Evolutionary conservation across 2,797 vertebrate genomes (phyloP).

Genomic region (Phyllotis vaccarum): DNA sequence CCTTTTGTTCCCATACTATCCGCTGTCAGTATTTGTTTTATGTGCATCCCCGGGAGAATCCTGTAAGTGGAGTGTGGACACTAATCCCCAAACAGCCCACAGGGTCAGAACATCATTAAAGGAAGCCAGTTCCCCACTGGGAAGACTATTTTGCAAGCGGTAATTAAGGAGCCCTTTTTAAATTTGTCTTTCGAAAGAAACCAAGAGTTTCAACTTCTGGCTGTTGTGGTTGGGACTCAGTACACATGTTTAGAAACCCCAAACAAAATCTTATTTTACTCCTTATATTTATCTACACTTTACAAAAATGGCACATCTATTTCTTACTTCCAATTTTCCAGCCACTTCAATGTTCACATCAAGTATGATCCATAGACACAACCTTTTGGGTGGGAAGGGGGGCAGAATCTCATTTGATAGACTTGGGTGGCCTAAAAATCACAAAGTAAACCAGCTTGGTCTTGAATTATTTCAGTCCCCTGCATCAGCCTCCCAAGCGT

Average conservation of each 20-base stretch:
- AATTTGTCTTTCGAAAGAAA: neutral
- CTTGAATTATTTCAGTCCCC: neutral
- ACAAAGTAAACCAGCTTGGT: neutral
- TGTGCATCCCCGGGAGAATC: neutral
- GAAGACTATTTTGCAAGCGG: constrained; percentile 1
- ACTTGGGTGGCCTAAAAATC: neutral
- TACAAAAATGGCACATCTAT: neutral
- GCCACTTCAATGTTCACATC: neutral
- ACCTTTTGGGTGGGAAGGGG: neutral
- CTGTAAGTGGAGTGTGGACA: neutral
- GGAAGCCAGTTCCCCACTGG: neutral
- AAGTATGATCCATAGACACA: neutral
- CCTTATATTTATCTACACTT: neutral
- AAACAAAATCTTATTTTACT: constrained; percentile 16
- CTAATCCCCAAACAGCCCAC: neutral
- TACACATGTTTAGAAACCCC: neutral
- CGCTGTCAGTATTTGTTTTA: neutral
- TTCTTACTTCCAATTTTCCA: neutral
- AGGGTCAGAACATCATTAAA: neutral
- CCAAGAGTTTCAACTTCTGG: constrained; percentile 6
- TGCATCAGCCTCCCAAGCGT: neutral
- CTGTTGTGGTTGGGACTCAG: neutral
- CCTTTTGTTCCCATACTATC: neutral
- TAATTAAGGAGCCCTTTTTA: neutral
- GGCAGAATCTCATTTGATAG: neutral